These are phyloP conservation scores for Conomelus anceps DNA, from an alignment of 2,888 invertebrate genomes.

Conservation along the genomic window DNA sequence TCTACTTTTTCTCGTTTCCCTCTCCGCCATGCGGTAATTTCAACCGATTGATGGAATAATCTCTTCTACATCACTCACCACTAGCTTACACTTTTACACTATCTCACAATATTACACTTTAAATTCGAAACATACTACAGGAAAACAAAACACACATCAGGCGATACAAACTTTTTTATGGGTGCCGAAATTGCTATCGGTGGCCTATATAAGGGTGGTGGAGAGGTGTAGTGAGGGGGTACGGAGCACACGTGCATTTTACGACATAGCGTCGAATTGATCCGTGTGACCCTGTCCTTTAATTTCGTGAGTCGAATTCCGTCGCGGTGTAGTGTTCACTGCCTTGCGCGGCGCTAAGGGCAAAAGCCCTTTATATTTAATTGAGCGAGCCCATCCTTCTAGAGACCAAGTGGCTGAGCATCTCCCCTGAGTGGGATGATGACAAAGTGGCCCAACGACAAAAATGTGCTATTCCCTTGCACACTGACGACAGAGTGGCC, in stretches of 20 bases:
- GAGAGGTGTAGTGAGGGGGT: not conserved
- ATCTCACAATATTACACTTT: too few species aligned
- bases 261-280: not conserved
- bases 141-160: not conserved
- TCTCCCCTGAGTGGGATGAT: too few species aligned
- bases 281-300: not conserved
- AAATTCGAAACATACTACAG: not conserved
- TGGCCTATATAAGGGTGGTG: not conserved
- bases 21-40: too few species aligned
- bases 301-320: not conserved
- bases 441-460: too few species aligned
- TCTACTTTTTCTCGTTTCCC: too few species aligned
- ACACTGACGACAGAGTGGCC: too few species aligned
- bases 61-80: too few species aligned
- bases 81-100: too few species aligned
- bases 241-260: not conserved
- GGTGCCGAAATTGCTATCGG: not conserved
- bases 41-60: too few species aligned
- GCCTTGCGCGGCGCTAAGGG: not conserved
- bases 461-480: too few species aligned
- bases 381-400: not conserved
- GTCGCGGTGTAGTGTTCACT: not conserved
- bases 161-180: not conserved
- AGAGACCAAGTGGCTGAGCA: not conserved
- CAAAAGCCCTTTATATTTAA: too few species aligned